These are phyloP conservation scores for Muscicapa adusta DNA, from an alignment of 2,113 vertebrate genomes.

Conservation along the genomic window DNA sequence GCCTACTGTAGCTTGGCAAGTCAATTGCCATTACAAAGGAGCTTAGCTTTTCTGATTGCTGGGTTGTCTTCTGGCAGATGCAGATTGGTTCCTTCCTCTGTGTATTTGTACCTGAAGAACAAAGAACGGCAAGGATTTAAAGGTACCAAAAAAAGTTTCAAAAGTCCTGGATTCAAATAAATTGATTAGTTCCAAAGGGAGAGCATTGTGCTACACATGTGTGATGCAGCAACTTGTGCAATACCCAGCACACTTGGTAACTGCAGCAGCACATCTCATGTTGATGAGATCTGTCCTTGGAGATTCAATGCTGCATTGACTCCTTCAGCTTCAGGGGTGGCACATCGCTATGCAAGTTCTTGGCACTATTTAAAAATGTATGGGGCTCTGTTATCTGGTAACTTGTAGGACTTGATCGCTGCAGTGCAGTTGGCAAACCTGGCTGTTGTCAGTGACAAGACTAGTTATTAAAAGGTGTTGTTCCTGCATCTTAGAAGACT, in stretches of 20 bases:
- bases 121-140: not conserved
- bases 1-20: not conserved
- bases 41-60: not conserved
- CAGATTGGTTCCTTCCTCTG: not conserved
- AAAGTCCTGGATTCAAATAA: not conserved
- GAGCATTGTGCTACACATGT: not conserved
- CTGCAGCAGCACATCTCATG: not conserved
- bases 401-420: not conserved
- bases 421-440: not conserved
- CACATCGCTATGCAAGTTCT: not conserved
- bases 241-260: not conserved
- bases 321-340: not conserved
- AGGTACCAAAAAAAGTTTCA: not conserved
- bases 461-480: not conserved
- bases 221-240: not conserved
- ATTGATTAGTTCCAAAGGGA: not conserved
- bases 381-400: not conserved
- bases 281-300: not conserved
- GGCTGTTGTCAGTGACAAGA: not conserved
- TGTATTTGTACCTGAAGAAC: not conserved
- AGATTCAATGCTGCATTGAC: not conserved
- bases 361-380: not conserved
- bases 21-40: not conserved
- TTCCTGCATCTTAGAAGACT: fast-evolving
- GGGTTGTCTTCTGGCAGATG: not conserved